Evolutionary conservation across 2,113 vertebrate species (phyloP).

Genomic region (Corythornis vintsioides): DNA sequence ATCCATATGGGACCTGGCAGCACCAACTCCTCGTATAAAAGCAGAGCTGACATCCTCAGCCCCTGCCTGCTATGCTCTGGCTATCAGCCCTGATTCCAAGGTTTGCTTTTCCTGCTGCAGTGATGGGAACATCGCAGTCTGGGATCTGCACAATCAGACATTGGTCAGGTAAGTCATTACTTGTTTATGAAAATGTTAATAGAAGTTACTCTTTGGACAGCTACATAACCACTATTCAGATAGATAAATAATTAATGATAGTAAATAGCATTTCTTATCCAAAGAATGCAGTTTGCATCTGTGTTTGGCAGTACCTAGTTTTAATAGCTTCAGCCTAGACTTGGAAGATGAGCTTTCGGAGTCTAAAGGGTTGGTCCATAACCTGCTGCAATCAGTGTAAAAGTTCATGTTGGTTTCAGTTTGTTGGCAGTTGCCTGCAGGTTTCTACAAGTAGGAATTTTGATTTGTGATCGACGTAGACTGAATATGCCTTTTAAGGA

Average conservation of each 20-base stretch:
- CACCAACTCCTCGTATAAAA: conserved; percentile 97
- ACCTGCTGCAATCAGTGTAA: background rate
- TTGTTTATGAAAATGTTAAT: background rate
- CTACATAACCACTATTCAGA: background rate
- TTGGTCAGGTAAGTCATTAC: conserved; percentile 87
- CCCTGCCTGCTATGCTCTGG: conserved; percentile 96
- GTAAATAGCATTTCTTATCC: background rate
- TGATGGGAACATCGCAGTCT: conserved; percentile 98
- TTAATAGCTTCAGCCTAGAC: background rate
- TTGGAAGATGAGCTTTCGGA: background rate
- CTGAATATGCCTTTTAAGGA: background rate
- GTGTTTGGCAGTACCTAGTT: background rate
- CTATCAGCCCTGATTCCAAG: conserved; percentile 99
- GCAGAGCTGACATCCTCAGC: conserved; percentile 97
- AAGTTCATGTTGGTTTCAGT: background rate
- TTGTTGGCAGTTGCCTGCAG: background rate
- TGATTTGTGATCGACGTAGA: background rate
- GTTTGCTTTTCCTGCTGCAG: conserved; percentile 99
- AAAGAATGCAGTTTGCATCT: background rate
- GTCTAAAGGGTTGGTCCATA: background rate
- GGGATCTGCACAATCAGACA: conserved; percentile 99
- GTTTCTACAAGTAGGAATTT: background rate
- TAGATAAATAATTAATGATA: background rate
- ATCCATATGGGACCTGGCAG: conserved; percentile 99
- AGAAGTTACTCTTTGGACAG: background rate